Conservation (phyloP, 2,113 vertebrate species). For the Pristiophorus japonicus region DNA sequence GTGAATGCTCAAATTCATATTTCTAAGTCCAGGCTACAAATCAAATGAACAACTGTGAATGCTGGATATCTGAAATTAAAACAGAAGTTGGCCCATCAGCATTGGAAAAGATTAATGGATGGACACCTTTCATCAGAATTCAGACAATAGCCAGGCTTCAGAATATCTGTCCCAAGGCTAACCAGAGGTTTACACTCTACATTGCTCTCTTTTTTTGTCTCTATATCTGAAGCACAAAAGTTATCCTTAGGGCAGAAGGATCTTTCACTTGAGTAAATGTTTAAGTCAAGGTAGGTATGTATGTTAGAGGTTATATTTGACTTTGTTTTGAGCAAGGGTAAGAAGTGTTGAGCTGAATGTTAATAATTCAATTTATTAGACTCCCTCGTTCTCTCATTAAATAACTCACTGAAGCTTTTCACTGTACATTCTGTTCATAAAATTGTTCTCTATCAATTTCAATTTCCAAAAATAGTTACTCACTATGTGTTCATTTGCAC, state of each 20-base stretch:
- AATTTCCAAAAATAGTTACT: slow-evolving; percentile 37
- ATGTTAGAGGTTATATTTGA: slow-evolving; percentile 33
- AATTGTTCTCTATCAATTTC: slow-evolving; percentile 35
- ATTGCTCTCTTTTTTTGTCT: not conserved
- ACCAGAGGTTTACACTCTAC: not conserved
- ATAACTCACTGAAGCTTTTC: slow-evolving; percentile 37
- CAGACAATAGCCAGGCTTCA: not conserved
- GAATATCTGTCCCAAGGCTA: not conserved
- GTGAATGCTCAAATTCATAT: no score
- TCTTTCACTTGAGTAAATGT: not conserved
- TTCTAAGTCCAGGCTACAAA: no score
- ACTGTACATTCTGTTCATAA: slow-evolving; percentile 31
- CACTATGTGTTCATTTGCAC: slow-evolving; percentile 36
- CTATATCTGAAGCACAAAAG: not conserved
- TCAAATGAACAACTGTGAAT: not conserved
- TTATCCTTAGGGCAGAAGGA: not conserved
- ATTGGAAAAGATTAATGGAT: not conserved
- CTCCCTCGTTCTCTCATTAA: slow-evolving; percentile 36
- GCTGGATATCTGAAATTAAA: not conserved
- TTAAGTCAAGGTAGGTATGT: not conserved
- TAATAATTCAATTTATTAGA: slow-evolving; percentile 15
- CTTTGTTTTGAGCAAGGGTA: slow-evolving; percentile 25
- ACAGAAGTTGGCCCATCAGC: not conserved
- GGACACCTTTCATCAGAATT: not conserved
- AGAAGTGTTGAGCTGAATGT: slow-evolving; percentile 27